Evolutionary conservation across 2,113 vertebrate genomes (phyloP), one percentile per base, ranked within the genome.

Genomic region (Etheostoma spectabile): DNA sequence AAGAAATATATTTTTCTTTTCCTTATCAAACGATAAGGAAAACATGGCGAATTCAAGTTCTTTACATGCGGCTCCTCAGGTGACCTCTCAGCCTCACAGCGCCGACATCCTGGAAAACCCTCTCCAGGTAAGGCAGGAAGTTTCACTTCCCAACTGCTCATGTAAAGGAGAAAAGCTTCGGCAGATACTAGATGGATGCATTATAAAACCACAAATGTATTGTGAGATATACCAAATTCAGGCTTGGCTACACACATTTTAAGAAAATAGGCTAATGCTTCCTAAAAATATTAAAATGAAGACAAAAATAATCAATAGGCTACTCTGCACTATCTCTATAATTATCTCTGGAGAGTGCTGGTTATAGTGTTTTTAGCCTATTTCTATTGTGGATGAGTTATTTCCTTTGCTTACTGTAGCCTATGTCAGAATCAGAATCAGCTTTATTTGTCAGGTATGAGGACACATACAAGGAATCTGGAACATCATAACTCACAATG

Each of bases 41-140:
- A 89, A 85, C 21, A 94, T 93, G 93, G 77, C 57, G 75, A 93
- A 91, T 67, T 74, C 59, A 45, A 92, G 77, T 67, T 55, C 18
- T 45, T 15, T 66, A 3, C 6, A 22, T 1, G 62, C 24, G 24
- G 45, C 65, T 72, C 35, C 35, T 53, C 42, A 38, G 19, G 1
- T 63, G 73, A 86, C 45, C 66, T 18, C 79, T 35, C 27, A 74
- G 22, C 55, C 89, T 27, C 81, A 87, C 66, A 52, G 68, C 13
- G 74, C 76, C 0, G 87, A 92, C 35, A 59, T 89, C 51, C 45
- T 91, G 77, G 88, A 93, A 35, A 93, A 90, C 38, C 90, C 92
- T 2, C 80, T 94, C 1, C 89, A 57, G 91, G 93, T 93, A 59
- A 76, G 85, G 79, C 19, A 30, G n/a, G n/a, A n/a, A n/a, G 53